phyloP scores from a whole-genome alignment of 2,888 invertebrate species.

The Nomada lathburiana region DNA sequence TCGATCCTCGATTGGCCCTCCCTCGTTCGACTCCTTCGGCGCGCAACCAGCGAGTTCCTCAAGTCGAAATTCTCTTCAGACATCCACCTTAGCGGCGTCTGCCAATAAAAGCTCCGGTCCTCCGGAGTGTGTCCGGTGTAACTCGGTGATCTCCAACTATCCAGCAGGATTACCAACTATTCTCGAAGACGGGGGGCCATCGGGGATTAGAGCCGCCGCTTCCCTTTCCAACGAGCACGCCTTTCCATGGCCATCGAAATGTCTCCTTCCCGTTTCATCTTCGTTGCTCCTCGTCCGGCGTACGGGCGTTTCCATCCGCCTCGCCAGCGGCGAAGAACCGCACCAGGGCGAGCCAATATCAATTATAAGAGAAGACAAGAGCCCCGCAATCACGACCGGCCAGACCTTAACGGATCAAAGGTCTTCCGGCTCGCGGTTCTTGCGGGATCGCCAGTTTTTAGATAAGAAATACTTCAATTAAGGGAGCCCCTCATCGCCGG shows the following conservation, averaged over 20 bases:
- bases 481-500: conserved; percentile 60
- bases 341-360: conserved; percentile 80
- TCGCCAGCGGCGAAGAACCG: conserved; percentile 52
- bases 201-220: conserved; percentile 72
- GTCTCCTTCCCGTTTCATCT: conserved; percentile 33
- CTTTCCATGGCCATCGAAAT: conserved; percentile 72
- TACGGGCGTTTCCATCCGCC: conserved; percentile 42
- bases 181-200: conserved; percentile 82
- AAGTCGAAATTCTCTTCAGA: conserved; percentile 73
- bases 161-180: conserved; percentile 84
- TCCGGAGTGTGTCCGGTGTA: conserved; percentile 80
- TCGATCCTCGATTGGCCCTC: conserved; percentile 50
- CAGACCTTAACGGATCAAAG: conserved; percentile 84
- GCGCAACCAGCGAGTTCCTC: conserved; percentile 72
- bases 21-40: conserved; percentile 66
- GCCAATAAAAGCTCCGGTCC: conserved; percentile 68
- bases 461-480: conserved; percentile 84
- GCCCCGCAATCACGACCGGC: conserved; percentile 81
- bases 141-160: conserved; percentile 84
- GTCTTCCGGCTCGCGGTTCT: conserved; percentile 72
- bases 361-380: conserved; percentile 84
- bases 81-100: conserved; percentile 72
- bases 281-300: conserved; percentile 25
- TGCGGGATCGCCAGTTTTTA: conserved; percentile 82
- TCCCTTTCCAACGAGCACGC: conserved; percentile 65